A percentile compares a stretch with the other conserved stretches of the same genome.
Evolutionary conservation across 2,797 vertebrate genomes (phyloP).

Genomic region (Lepilemur septentrionalis): DNA sequence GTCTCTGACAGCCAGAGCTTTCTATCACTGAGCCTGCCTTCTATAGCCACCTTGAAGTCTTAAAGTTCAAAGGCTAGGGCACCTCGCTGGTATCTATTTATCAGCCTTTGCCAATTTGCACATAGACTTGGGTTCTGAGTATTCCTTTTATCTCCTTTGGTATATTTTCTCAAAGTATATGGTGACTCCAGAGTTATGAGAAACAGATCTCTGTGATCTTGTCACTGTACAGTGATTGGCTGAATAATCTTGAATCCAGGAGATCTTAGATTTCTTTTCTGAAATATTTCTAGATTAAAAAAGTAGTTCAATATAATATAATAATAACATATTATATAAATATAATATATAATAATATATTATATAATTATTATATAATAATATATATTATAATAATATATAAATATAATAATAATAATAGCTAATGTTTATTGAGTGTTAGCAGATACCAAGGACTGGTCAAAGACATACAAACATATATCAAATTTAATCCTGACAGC

Average conservation of each 20-base stretch:
- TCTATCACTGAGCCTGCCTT: neutral
- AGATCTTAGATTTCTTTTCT: neutral
- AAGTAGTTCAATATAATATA: neutral
- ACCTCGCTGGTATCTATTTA: neutral
- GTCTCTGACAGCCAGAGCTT: neutral
- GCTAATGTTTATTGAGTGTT: neutral
- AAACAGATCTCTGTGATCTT: neutral
- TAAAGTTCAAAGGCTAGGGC: slow-evolving; percentile 7
- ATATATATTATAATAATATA: neutral
- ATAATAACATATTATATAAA: neutral
- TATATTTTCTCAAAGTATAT: slow-evolving; percentile 5
- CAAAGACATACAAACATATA: neutral
- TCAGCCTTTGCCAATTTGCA: slow-evolving; percentile 27
- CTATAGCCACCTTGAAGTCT: neutral
- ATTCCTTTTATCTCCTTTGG: slow-evolving; percentile 33
- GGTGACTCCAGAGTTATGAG: neutral
- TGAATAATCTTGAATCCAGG: neutral
- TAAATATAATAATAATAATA: neutral
- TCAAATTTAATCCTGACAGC: neutral
- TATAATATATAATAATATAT: no score
- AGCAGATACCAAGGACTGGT: neutral
- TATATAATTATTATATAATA: no score
- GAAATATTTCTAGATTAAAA: neutral
- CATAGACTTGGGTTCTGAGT: neutral
- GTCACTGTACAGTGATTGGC: neutral